Percentiles rank a stretch among this genome's conserved stretches.
Conservation (phyloP, 1,140 invertebrate genomes). For the Papilio glaucus region DNA sequence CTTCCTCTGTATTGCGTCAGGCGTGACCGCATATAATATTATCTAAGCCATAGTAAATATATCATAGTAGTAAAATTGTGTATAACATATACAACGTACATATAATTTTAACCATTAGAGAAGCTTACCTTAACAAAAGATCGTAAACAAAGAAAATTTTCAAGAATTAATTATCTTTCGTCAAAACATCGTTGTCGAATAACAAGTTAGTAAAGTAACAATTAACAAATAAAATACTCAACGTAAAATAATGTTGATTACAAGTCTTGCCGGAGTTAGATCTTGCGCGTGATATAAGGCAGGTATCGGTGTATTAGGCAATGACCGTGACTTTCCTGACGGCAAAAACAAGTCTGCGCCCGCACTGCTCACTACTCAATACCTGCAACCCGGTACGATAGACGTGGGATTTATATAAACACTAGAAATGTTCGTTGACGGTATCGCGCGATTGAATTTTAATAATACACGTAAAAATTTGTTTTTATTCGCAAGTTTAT, state of each 20-base stretch:
- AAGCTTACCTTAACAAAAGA: no score
- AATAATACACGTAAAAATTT: no score
- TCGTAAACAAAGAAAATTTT: background rate
- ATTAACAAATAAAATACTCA: slow-evolving; percentile 14
- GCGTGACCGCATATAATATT: no score
- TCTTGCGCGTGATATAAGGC: slow-evolving; percentile 30
- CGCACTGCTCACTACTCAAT: slow-evolving; percentile 39
- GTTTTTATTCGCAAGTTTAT: no score
- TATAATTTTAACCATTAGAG: no score
- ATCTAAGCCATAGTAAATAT: no score
- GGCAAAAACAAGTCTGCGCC: slow-evolving; percentile 53
- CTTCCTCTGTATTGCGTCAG: no score
- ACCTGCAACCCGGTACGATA: slow-evolving; percentile 40
- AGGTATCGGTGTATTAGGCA: slow-evolving; percentile 50
- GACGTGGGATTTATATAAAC: slow-evolving; percentile 19
- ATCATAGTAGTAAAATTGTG: no score
- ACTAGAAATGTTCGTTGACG: background rate
- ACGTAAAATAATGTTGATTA: slow-evolving; percentile 15
- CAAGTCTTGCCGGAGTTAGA: slow-evolving; percentile 27
- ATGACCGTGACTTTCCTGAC: slow-evolving; percentile 62
- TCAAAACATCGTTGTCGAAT: background rate
- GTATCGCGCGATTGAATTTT: no score
- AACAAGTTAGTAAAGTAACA: background rate
- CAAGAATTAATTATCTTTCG: background rate
- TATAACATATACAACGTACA: no score